Percentiles rank a stretch among this genome's conserved stretches.
phyloP scores from a whole-genome alignment of 2,113 vertebrate species.

The Salminus brasiliensis region DNA sequence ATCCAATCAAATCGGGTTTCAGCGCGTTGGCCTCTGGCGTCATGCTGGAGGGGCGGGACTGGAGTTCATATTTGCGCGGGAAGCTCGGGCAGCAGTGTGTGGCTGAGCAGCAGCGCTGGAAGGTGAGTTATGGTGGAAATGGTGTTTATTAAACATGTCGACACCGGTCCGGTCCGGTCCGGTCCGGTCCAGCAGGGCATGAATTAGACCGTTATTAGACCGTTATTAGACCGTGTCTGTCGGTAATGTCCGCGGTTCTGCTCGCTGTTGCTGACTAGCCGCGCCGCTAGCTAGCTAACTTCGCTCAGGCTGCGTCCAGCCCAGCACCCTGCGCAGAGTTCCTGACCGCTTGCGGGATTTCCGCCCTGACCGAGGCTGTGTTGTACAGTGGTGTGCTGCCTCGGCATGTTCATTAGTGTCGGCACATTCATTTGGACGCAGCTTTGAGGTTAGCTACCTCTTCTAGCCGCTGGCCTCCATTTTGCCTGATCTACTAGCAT shows the following conservation, averaged over 20 bases:
- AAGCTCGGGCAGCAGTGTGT: not conserved
- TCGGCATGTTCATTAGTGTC: too few species aligned
- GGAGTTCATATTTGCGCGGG: conserved; percentile 10
- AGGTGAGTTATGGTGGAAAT: not conserved
- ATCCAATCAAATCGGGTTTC: not conserved
- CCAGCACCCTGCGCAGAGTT: not conserved
- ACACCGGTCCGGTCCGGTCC: too few species aligned
- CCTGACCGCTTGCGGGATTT: not conserved
- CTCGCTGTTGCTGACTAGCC: not conserved
- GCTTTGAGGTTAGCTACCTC: too few species aligned
- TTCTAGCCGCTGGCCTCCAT: too few species aligned
- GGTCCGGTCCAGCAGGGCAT: too few species aligned
- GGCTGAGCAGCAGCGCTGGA: not conserved
- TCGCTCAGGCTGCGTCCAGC: not conserved
- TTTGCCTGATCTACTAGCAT: too few species aligned
- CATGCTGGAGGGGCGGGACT: not conserved
- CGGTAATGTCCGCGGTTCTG: not conserved
- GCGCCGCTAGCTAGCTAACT: not conserved
- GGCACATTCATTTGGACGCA: too few species aligned
- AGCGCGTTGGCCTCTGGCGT: not conserved
- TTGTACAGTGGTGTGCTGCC: too few species aligned
- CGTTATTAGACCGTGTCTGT: not conserved
- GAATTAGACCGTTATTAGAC: too few species aligned
- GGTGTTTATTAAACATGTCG: too few species aligned
- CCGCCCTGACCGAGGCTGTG: too few species aligned